Conservation (phyloP, 2,797 vertebrate genomes). For the Lutjanus campechanus region DNA sequence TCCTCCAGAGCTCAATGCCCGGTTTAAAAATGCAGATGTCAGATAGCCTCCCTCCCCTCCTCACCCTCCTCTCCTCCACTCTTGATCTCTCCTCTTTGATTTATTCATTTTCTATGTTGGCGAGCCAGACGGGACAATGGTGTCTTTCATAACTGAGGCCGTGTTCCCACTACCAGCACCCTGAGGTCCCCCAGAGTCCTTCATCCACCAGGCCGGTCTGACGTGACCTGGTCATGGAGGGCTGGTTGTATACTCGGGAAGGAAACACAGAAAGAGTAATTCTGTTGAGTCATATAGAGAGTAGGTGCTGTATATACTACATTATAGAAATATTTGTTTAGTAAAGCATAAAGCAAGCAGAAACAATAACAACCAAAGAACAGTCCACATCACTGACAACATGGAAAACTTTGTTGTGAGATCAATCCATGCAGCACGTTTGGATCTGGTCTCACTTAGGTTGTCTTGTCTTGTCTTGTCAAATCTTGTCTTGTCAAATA, state of each 20-base stretch:
- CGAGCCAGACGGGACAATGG: constrained; percentile 78
- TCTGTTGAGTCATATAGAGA: neutral
- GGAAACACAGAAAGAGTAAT: constrained; percentile 29
- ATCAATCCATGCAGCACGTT: neutral
- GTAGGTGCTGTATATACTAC: neutral
- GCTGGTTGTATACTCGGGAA: constrained; percentile 39
- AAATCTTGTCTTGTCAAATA: neutral
- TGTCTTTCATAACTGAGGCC: constrained; percentile 77
- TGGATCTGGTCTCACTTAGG: neutral
- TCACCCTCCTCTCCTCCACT: constrained; percentile 61
- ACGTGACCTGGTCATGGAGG: constrained; percentile 64
- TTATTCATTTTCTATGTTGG: constrained; percentile 84
- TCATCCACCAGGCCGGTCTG: constrained; percentile 60
- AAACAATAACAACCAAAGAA: neutral
- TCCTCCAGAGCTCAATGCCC: constrained; percentile 65
- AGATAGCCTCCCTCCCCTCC: constrained; percentile 50
- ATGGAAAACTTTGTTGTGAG: neutral
- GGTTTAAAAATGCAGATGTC: constrained; percentile 82
- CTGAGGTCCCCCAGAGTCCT: constrained; percentile 68
- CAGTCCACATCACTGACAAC: neutral
- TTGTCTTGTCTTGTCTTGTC: neutral
- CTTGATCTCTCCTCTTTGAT: constrained; percentile 84
- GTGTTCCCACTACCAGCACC: constrained; percentile 76
- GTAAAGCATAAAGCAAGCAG: neutral
- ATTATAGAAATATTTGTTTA: neutral